These are phyloP conservation scores for Drosophila nr. perissopoda DNA, from an alignment of 2,888 invertebrate genomes.

Conservation along the genomic window DNA sequence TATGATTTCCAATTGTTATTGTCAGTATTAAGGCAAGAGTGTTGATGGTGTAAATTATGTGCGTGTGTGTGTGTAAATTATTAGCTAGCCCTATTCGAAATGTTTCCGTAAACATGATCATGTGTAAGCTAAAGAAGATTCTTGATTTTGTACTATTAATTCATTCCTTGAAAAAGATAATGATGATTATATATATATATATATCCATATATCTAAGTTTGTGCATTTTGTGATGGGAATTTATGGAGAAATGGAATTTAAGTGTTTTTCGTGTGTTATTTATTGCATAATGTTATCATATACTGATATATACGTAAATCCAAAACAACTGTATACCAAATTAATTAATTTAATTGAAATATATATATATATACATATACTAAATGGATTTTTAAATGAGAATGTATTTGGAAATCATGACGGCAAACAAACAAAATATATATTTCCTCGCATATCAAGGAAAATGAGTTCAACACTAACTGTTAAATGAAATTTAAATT, in stretches of 20 bases:
- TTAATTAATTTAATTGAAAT: conserved; percentile 21
- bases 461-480: neutral
- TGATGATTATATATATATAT: neutral
- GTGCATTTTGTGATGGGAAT: conserved; percentile 22
- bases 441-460: neutral
- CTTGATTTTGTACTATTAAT: conserved; percentile 4
- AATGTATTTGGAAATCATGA: too few species aligned
- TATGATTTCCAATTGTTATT: conserved; percentile 40
- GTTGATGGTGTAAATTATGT: conserved; percentile 38
- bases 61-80: conserved; percentile 63
- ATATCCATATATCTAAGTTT: neutral
- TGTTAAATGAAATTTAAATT: neutral
- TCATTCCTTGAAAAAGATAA: conserved; percentile 1
- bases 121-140: conserved; percentile 8
- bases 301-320: conserved; percentile 35
- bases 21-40: conserved; percentile 61
- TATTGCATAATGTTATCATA: conserved; percentile 40
- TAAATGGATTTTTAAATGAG: conserved; percentile 10
- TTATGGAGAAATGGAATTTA: conserved; percentile 30
- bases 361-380: conserved; percentile 15
- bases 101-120: conserved; percentile 18
- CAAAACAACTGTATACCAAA: conserved; percentile 53
- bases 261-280: conserved; percentile 49
- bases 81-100: conserved; percentile 49
- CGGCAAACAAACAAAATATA: too few species aligned